Evolutionary conservation across 2,888 invertebrate species (phyloP).

Genomic region (Hofmannophila pseudospretella): DNA sequence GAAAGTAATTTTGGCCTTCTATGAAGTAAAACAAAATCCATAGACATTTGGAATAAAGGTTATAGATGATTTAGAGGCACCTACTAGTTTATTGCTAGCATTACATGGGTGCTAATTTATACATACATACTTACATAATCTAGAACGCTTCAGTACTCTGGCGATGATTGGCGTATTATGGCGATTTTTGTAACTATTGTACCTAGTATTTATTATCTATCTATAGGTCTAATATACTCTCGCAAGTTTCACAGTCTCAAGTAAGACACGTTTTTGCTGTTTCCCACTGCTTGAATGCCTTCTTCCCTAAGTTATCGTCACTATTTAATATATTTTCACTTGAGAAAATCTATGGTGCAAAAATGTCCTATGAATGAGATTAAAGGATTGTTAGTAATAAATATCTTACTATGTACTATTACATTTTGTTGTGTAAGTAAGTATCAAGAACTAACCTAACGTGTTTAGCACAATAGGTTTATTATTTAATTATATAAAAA

Average conservation of each 20-base stretch:
- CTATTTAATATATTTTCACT: constrained; percentile 30
- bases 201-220: constrained; percentile 8
- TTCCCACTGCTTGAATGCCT: constrained; percentile 29
- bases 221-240: constrained; percentile 5
- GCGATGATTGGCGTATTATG: constrained; percentile 1
- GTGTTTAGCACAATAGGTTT: constrained; percentile 22
- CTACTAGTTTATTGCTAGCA: constrained; percentile 56
- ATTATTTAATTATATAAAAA: constrained; percentile 22
- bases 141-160: constrained; percentile 14
- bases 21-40: constrained; percentile 2
- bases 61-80: constrained; percentile 32
- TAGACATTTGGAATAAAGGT: constrained; percentile 23
- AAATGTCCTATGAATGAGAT: constrained; percentile 43
- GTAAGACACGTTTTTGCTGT: constrained; percentile 32
- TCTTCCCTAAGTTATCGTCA: constrained; percentile 24
- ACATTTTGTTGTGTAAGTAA: constrained; percentile 33
- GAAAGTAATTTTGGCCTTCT: constrained; percentile 30
- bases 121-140: constrained; percentile 23
- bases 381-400: constrained; percentile 45
- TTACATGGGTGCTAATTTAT: constrained; percentile 61
- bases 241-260: constrained; percentile 16
- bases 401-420: constrained; percentile 23
- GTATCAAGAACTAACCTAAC: constrained; percentile 32
- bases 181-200: constrained; percentile 10
- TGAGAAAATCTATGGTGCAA: constrained; percentile 55